Evolutionary conservation across 2,113 vertebrate species (phyloP).

Genomic region (Sarotherodon lohbergeri): DNA sequence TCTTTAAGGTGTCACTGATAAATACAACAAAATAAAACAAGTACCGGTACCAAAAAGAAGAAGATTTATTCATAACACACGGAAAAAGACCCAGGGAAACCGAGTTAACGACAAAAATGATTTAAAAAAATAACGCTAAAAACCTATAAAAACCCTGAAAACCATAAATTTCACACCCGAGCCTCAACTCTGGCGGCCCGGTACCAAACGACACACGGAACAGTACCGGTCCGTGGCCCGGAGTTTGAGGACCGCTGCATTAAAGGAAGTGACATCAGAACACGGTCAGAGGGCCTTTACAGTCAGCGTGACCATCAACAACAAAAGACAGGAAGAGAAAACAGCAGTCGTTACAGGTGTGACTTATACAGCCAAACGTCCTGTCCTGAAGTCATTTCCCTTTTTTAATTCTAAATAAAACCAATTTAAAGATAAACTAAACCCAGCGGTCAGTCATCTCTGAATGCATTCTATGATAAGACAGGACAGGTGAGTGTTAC

Average conservation of each 20-base stretch:
- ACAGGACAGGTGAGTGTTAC: constrained; percentile 57
- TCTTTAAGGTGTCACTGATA: too few species aligned
- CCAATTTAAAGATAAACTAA: neutral
- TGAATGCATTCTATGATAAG: neutral
- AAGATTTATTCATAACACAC: too few species aligned
- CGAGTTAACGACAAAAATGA: too few species aligned
- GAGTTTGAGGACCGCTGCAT: neutral
- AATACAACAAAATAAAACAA: too few species aligned
- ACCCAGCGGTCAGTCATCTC: neutral
- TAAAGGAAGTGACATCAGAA: neutral
- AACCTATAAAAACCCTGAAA: too few species aligned
- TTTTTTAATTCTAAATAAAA: neutral
- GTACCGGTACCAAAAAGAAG: too few species aligned
- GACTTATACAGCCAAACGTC: neutral
- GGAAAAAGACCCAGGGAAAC: too few species aligned
- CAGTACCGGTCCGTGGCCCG: neutral
- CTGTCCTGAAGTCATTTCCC: neutral
- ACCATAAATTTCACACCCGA: neutral
- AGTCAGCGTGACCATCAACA: neutral
- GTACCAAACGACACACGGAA: neutral
- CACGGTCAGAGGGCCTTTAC: neutral
- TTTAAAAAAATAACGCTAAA: too few species aligned
- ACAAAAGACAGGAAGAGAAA: neutral
- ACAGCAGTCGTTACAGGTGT: neutral
- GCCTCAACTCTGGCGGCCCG: neutral